phyloP scores from a whole-genome alignment of 2,888 invertebrate species.

The Zygogramma bicolorata region DNA sequence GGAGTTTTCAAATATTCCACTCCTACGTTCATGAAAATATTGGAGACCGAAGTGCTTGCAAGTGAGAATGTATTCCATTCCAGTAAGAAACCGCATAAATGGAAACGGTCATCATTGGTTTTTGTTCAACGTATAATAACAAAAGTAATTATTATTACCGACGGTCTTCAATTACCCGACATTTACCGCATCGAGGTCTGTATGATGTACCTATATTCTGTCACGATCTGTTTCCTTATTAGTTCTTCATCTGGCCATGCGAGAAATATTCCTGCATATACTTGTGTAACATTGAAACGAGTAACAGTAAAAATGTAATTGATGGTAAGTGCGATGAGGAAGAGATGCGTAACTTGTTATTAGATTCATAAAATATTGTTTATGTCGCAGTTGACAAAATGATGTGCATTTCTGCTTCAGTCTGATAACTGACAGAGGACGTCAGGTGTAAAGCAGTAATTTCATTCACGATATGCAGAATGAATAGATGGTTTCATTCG shows the following conservation, averaged over 20 bases:
- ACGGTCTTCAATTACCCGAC: neutral
- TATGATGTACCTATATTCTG: neutral
- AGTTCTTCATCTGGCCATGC: neutral
- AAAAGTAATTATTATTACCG: neutral
- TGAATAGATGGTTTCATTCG: too few relatives aligned
- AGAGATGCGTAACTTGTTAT: neutral
- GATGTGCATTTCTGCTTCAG: neutral
- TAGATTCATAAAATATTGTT: neutral
- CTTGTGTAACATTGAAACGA: neutral
- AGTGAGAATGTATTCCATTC: too few relatives aligned
- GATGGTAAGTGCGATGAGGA: neutral
- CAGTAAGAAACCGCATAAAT: neutral
- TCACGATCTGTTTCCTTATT: constrained; percentile 9
- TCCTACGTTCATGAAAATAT: too few relatives aligned
- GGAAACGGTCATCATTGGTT: neutral
- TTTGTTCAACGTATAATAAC: neutral
- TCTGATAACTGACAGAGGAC: neutral
- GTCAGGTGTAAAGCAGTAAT: too few relatives aligned
- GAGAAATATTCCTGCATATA: neutral
- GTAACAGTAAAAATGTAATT: constrained; percentile 8
- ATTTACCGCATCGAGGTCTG: neutral
- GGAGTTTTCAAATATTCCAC: too few relatives aligned
- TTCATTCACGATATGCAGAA: too few relatives aligned
- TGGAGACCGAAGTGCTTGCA: too few relatives aligned
- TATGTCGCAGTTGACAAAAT: neutral